Conservation (phyloP, 2,888 invertebrate genomes). For the Aspidiotus rigidus region DNA sequence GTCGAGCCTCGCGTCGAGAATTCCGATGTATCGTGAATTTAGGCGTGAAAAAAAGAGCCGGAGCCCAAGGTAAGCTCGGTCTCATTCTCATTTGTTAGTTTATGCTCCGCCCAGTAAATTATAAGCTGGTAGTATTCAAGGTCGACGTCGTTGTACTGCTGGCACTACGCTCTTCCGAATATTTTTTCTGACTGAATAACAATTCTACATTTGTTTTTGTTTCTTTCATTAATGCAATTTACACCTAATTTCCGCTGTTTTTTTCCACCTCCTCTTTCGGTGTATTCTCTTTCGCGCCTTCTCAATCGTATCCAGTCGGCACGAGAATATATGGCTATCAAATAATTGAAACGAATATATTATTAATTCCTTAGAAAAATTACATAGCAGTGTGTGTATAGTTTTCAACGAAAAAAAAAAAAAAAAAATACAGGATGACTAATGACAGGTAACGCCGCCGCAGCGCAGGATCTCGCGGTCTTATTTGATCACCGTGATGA, state of each 20-base stretch:
- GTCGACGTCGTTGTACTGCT: not conserved
- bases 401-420: not conserved
- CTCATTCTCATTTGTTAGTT: conserved; percentile 1
- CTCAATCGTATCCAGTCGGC: not conserved
- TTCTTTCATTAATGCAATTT: conserved; percentile 2
- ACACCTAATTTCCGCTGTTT: conserved; percentile 4
- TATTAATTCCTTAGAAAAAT: not conserved
- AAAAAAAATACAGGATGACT: not conserved
- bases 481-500: too few species aligned
- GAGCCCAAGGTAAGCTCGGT: not conserved
- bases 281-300: not conserved
- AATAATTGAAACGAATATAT: conserved; percentile 4
- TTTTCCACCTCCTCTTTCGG: not conserved
- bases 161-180: not conserved
- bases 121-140: conserved; percentile 4
- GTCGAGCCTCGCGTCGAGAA: too few species aligned
- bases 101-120: not conserved
- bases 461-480: not conserved
- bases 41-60: not conserved
- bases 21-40: not conserved
- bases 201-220: not conserved
- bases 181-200: too few species aligned
- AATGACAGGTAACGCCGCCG: not conserved
- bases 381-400: not conserved
- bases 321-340: not conserved